phyloP scores from a whole-genome alignment of 1,140 invertebrate genomes.

The Mizuhopecten yessoensis region DNA sequence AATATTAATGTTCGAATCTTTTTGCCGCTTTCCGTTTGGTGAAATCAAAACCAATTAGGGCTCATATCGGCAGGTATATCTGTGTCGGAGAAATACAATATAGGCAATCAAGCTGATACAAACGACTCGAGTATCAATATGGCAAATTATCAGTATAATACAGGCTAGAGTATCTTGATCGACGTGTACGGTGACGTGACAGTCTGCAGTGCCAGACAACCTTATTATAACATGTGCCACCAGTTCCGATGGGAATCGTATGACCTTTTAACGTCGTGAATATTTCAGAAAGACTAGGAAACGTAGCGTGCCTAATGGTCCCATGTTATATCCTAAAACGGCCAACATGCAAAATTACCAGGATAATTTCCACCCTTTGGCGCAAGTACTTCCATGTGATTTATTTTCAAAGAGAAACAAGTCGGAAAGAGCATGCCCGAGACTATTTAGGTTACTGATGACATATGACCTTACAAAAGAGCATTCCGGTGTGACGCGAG shows the following conservation, averaged over 20 bases:
- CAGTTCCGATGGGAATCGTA: neutral
- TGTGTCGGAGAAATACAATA: neutral
- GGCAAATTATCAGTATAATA: neutral
- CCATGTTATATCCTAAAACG: neutral
- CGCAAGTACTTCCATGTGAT: neutral
- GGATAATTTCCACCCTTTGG: neutral
- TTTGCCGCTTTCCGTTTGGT: neutral
- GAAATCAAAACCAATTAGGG: neutral
- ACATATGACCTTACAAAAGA: neutral
- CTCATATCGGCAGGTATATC: neutral
- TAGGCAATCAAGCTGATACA: neutral
- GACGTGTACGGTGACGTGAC: neutral
- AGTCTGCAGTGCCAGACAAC: neutral
- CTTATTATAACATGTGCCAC: slow-evolving; percentile 21
- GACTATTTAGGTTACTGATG: neutral
- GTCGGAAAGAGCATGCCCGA: neutral
- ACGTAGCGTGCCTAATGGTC: neutral
- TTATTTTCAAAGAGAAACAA: neutral
- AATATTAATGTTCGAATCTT: too few species aligned
- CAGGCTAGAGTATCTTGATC: neutral
- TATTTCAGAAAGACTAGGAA: neutral
- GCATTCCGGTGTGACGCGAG: too few species aligned
- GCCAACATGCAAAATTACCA: neutral
- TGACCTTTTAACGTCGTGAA: neutral
- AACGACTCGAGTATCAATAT: neutral